These are phyloP conservation scores for Trinorchestia longiramus DNA, from an alignment of 1,140 invertebrate species.

Conservation along the genomic window DNA sequence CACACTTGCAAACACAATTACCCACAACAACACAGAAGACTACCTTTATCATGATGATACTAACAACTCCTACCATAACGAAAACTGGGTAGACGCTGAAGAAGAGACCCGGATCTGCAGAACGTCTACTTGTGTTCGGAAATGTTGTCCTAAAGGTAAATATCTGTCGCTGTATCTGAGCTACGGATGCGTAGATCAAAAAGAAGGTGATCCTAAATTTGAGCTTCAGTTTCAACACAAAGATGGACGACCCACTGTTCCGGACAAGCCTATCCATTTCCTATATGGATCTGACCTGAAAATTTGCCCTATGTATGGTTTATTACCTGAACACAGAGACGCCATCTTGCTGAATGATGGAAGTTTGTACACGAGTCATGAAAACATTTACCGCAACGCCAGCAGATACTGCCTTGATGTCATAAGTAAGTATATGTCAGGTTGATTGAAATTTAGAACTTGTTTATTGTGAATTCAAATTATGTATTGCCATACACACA, in stretches of 20 bases:
- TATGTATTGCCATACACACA: too few species aligned
- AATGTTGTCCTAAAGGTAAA: slow-evolving; percentile 1
- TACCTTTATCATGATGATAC: background rate
- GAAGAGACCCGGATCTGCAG: background rate
- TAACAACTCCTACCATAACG: background rate
- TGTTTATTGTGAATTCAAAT: background rate
- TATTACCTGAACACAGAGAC: background rate
- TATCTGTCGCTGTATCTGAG: background rate
- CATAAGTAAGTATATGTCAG: background rate
- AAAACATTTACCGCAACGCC: background rate
- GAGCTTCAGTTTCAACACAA: slow-evolving; percentile 9
- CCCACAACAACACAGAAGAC: background rate
- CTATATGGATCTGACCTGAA: background rate
- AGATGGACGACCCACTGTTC: background rate
- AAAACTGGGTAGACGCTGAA: background rate
- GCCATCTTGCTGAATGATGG: background rate
- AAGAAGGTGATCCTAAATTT: background rate
- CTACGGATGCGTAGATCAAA: background rate
- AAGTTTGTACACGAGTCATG: background rate
- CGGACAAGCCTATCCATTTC: background rate
- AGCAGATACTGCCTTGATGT: background rate
- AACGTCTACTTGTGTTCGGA: background rate
- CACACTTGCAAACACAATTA: background rate
- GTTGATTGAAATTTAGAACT: background rate
- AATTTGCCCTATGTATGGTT: background rate